Conservation (phyloP, 2,113 vertebrate genomes). For the Fukomys damarensis region DNA sequence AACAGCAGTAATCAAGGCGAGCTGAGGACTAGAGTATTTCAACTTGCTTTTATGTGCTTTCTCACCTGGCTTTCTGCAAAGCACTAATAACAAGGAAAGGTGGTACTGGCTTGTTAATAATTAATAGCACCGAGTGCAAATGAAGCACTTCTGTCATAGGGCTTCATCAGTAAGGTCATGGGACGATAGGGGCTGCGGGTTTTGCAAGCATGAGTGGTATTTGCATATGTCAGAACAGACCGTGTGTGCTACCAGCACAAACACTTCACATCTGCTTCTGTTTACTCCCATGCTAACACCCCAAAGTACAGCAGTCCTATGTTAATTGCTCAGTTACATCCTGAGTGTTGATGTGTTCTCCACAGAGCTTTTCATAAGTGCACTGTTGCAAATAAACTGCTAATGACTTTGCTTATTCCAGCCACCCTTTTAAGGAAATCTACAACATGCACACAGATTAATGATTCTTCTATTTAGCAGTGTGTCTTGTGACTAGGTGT, state of each 20-base stretch:
- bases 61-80: constrained; percentile 46
- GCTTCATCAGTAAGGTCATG: constrained; percentile 83
- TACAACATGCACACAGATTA: constrained; percentile 85
- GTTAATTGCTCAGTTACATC: constrained; percentile 89
- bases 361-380: constrained; percentile 87
- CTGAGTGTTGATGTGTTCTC: constrained; percentile 88
- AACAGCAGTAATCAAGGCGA: constrained; percentile 52
- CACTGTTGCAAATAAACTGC: constrained; percentile 89
- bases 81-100: constrained; percentile 77
- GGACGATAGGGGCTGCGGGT: constrained; percentile 82
- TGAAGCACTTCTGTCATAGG: constrained; percentile 79
- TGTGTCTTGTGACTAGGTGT: constrained; percentile 84
- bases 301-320: constrained; percentile 86
- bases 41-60: constrained; percentile 62
- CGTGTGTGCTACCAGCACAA: constrained; percentile 84
- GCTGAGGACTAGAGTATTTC: not conserved
- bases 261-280: constrained; percentile 89
- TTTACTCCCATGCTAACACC: constrained; percentile 88
- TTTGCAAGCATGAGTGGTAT: constrained; percentile 83
- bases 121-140: constrained; percentile 83
- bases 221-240: constrained; percentile 90
- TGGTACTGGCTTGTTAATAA: constrained; percentile 82
- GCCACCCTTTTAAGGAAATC: constrained; percentile 86
- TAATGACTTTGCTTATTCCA: constrained; percentile 89
- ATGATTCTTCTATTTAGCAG: constrained; percentile 88